Base-by-base conservation (phyloP, 2,888 invertebrate genomes). In the Pollenia griseotomentosa region DNA sequence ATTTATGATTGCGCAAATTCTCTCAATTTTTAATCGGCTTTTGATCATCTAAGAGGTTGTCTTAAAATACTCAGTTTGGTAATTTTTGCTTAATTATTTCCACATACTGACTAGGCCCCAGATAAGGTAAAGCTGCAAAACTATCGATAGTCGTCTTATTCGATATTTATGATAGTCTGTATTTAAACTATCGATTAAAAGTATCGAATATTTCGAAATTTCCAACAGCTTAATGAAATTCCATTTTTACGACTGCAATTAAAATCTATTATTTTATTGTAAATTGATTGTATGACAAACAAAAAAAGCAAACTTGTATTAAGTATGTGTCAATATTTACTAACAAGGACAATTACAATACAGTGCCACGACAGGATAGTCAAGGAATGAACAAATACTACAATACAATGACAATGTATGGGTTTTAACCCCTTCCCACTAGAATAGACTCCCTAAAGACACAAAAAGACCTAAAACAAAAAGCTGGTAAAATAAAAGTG, bases 371-470 rank as follows among this genome's bases (percentile, higher is more conserved):
- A 78, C 77, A 84, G 44, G 14, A 53, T 57, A 78, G 66, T 73
- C 44, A 51, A 51, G 14, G 75, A 63, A 44, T 73, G 19, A 77
- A 90, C 91, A 91, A 91, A 90, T 91, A 90, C 89, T 14, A 53
- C 10, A 48, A 48, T 8, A 40, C 9, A 70, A 9, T 3, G 55
- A 42, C 4, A 55, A 55, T 55, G n/a, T 46, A 71, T 40, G 63
- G 44, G 16, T 42, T 11, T 70, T 68, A 46, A 83, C 51, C 65
- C 78, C 71, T 78, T 84, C 55, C 33, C 14, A 51, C 12, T 33
- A 33, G 19, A 57, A 65, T 44, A 73, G 66, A 51, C 59, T 12
- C 40, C 12, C 33, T 44, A 12, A 53, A 5, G 23, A 11, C 11
- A 44, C 14, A 23, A 23, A 68, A n/a, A 42, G 7, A 57, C n/a